These are phyloP conservation scores for Andrena camellia DNA, from an alignment of 2,888 invertebrate genomes.

Conservation along the genomic window DNA sequence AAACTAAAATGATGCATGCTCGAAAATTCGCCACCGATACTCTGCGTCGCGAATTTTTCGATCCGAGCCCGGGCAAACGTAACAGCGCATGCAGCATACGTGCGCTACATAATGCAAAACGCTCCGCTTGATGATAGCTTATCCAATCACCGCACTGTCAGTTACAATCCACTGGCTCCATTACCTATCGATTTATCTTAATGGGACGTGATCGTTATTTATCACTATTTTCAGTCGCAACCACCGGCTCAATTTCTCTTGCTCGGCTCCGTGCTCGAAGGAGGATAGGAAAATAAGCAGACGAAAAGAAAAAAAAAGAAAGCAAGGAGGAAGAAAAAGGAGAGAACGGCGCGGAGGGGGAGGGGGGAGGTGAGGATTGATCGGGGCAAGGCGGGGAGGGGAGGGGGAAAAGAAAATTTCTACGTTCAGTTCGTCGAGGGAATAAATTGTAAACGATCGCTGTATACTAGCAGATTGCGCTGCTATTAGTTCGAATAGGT, in stretches of 20 bases:
- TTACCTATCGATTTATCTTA: slow-evolving; percentile 83
- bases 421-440: slow-evolving; percentile 13
- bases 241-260: slow-evolving; percentile 75
- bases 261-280: slow-evolving; percentile 31
- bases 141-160: slow-evolving; percentile 83
- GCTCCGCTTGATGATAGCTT: slow-evolving; percentile 80
- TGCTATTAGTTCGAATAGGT: slow-evolving; percentile 33
- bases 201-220: slow-evolving; percentile 82
- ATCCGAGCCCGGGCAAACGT: slow-evolving; percentile 48
- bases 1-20: not conserved
- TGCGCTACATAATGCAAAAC: slow-evolving; percentile 78
- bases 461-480: slow-evolving; percentile 30
- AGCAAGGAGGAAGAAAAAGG: slow-evolving; percentile 2
- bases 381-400: slow-evolving; percentile 20
- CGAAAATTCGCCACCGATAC: not conserved
- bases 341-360: not conserved
- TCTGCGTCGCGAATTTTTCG: slow-evolving; percentile 49
- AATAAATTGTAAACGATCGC: slow-evolving; percentile 49
- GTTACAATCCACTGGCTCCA: slow-evolving; percentile 80
- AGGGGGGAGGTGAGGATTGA: slow-evolving; percentile 16
- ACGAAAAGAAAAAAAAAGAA: not conserved
- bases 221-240: slow-evolving; percentile 81
- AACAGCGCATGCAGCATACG: slow-evolving; percentile 39
- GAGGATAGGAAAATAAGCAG: slow-evolving; percentile 48
- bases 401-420: slow-evolving; percentile 41